phyloP scores from a whole-genome alignment of 2,888 invertebrate species.

The Hemithea aestivaria region DNA sequence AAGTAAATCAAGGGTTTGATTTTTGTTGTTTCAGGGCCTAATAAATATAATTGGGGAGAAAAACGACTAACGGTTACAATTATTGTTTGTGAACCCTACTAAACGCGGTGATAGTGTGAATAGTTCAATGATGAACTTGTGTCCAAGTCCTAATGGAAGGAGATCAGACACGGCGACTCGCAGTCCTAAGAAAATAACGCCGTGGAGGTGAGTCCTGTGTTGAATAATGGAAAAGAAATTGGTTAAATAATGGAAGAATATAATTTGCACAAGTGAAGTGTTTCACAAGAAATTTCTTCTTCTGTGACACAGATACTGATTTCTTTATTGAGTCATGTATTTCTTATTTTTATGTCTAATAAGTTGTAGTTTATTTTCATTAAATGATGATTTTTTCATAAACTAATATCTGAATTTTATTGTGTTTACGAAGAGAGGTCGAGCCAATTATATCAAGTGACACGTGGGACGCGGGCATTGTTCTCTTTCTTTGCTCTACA shows the following conservation, averaged over 20 bases:
- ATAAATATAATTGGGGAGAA: constrained; percentile 45
- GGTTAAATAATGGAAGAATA: neutral
- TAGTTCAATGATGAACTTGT: constrained; percentile 12
- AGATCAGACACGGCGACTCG: neutral
- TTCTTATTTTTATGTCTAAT: constrained; percentile 28
- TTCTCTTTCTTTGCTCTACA: constrained; percentile 17
- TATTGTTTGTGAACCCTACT: constrained; percentile 39
- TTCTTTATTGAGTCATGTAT: constrained; percentile 23
- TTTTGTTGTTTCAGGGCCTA: constrained; percentile 56
- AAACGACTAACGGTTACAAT: constrained; percentile 39
- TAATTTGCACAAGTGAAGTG: constrained; percentile 4
- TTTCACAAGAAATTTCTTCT: too few relatives aligned
- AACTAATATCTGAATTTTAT: constrained; percentile 18
- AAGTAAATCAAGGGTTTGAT: too few relatives aligned
- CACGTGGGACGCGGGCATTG: constrained; percentile 25
- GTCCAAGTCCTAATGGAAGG: constrained; percentile 6
- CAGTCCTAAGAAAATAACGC: constrained; percentile 17
- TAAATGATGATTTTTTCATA: constrained; percentile 34
- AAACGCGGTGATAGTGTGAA: constrained; percentile 29
- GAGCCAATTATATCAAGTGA: constrained; percentile 24
- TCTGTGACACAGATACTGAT: neutral
- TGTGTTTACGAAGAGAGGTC: constrained; percentile 5
- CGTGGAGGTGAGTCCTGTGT: constrained; percentile 48
- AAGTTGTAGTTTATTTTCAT: constrained; percentile 38
- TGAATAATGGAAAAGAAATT: neutral